Base-by-base conservation (phyloP, 2,888 invertebrate genomes). In the Rugalucina vietnamica region DNA sequence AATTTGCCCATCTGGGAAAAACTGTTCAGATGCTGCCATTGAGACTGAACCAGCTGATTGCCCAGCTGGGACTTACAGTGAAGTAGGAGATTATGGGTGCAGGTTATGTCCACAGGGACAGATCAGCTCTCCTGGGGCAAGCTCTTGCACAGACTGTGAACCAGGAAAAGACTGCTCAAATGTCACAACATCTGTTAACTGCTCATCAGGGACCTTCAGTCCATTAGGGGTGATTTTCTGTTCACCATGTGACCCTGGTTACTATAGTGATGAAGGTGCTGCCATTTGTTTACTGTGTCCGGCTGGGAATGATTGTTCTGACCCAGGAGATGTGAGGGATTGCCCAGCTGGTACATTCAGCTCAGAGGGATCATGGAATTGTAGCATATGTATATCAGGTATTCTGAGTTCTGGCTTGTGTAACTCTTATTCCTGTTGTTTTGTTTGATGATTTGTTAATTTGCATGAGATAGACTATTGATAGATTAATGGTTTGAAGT, bases 1-100 rank as follows among this genome's bases (percentile, higher is more conserved):
- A 8, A 54, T 54, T n/a, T 54, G 54, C 32, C 81, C 86, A 43
- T 79, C 85, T 49, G 88, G 91, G 34, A 84, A 79, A 24, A 57
- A 89, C 29, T 89, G 89, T 60, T 75, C 77, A 0, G 49, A 81
- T 75, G 57, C 54, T 39, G 71, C 87, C 18, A 54, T 82, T 1
- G 32, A 84, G 29, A 27, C 84, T 0, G 74, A 83, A 10, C 91
- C 91, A 24, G 88, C 86, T 2, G 85, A 88, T 50, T 94, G 94
- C 85, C 79, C 81, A 18, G 89, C 89, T 1, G 93, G 93, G 8
- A 91, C 85, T 36, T 93, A 87, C 82, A 93, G 93, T 80, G 76
- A 80, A 32, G 88, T 81, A 57, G 94, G 93, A 4, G 90, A 92
- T 36, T 69, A 86, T 50, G 70, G 54, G 5, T 94, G 94, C 84